Base-by-base conservation (phyloP, 2,797 vertebrate species). In the Toxotes lorentzi region DNA sequence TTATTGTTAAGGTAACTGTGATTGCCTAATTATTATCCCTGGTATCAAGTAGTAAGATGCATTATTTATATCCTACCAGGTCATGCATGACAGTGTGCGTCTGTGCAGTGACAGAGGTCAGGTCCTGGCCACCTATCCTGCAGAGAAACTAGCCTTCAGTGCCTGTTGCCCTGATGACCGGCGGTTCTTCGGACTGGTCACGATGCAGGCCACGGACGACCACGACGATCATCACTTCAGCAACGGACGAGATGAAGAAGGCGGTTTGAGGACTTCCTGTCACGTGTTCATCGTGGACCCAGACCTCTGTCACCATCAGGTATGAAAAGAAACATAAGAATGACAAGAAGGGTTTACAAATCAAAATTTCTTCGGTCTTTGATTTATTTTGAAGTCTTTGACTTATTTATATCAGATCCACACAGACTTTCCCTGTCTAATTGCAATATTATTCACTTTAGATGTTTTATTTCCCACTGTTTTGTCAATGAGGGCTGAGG, bases 241-340 rank as follows among this genome's bases (percentile, higher is more conserved):
- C 61, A 82, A 85, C 3, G 93, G 95, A 51, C 94, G 87, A 50
- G 97, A 97, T 13, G 96, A 97, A 1, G 97, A 97, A 71, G 95
- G 94, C 0, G 72, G 94, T 56, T 82, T 99, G 88, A 96, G 98
- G 84, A 99, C 98, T 0, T 99, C 98, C 57, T 99, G 98, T 83
- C 98, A 99, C 0, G 98, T 99, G 70, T 99, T 99, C 80, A 97
- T 99, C 76, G 98, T 99, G 84, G 98, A 99, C 83, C 98, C 98
- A 0, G 98, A 99, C 70, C 93, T 99, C 32, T 99, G 97, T 88
- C 95, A 95, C 72, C 98, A 99, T 87, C 97, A 97, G 91, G 94
- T 94, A 63, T 27, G 51, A 63, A 47, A 8, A 40, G 5, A 62
- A 19, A 14, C 11, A 19, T 5, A 24, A 14, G 7, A 14, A 34